phyloP scores from a whole-genome alignment of 1,140 invertebrate species.

The Mercenaria mercenaria region DNA sequence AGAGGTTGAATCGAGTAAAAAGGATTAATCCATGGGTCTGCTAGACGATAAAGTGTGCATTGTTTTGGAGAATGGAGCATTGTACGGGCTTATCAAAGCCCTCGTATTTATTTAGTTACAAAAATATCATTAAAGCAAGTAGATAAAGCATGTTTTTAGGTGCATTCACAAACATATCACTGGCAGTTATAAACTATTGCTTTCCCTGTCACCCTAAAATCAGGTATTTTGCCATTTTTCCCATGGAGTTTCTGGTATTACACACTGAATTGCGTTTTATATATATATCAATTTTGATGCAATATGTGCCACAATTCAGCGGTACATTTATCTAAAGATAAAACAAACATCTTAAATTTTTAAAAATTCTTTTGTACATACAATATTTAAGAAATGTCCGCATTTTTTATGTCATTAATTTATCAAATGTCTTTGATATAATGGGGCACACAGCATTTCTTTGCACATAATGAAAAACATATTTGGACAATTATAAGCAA shows the following conservation, averaged over 20 bases:
- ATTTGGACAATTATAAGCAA: no score
- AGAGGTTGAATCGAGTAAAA: not conserved
- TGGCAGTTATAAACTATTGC: slow-evolving; percentile 91
- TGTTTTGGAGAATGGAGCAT: slow-evolving; percentile 61
- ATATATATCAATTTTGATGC: not conserved
- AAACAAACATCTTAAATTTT: no score
- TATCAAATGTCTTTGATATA: no score
- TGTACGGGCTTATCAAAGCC: slow-evolving; percentile 47
- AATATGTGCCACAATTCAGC: not conserved
- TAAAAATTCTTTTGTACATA: no score
- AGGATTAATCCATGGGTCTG: slow-evolving; percentile 22
- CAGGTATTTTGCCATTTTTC: not conserved
- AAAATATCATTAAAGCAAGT: slow-evolving; percentile 45
- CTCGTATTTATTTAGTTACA: slow-evolving; percentile 50
- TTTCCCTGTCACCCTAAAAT: not conserved
- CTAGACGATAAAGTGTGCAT: slow-evolving; percentile 16
- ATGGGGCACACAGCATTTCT: no score
- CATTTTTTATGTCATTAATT: no score
- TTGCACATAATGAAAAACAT: no score
- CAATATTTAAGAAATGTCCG: no score
- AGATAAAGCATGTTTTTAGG: slow-evolving; percentile 57
- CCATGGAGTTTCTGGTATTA: slow-evolving; percentile 4
- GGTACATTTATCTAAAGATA: no score
- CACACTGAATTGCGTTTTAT: not conserved
- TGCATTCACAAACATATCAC: slow-evolving; percentile 88